A percentile compares a stretch with the other conserved stretches of the same genome.
These are phyloP conservation scores for Rhabdomys pumilio DNA, from an alignment of 2,797 vertebrate species.

Conservation along the genomic window DNA sequence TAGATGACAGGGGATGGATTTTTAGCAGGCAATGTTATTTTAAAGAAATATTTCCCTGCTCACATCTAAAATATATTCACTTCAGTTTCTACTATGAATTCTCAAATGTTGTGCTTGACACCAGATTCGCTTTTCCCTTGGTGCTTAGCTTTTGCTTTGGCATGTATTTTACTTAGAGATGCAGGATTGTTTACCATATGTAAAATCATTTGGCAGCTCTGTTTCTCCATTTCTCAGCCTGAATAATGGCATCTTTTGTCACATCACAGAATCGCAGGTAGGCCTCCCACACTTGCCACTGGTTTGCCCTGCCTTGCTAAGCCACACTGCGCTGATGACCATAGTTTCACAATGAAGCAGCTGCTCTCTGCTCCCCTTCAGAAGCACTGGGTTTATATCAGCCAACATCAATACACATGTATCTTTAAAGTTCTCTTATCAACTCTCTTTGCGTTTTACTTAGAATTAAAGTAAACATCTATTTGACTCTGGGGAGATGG, in stretches of 20 bases:
- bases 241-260: not conserved
- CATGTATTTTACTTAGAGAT: not conserved
- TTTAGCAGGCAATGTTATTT: not conserved
- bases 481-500: not conserved
- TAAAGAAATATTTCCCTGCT: not conserved
- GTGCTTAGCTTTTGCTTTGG: not conserved
- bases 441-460: not conserved
- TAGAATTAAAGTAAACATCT: not conserved
- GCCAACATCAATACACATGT: not conserved
- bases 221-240: not conserved
- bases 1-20: not conserved
- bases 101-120: not conserved
- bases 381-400: not conserved
- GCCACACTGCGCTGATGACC: no score
- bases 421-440: not conserved
- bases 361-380: not conserved
- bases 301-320: not conserved
- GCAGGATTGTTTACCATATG: not conserved
- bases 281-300: not conserved
- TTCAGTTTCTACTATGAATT: conserved; percentile 5
- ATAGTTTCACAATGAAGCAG: not conserved
- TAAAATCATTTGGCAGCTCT: not conserved
- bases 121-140: not conserved
- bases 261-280: not conserved
- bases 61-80: not conserved